Evolutionary conservation across 2,888 invertebrate genomes (phyloP).

Genomic region (Drosophila acutilabella): DNA sequence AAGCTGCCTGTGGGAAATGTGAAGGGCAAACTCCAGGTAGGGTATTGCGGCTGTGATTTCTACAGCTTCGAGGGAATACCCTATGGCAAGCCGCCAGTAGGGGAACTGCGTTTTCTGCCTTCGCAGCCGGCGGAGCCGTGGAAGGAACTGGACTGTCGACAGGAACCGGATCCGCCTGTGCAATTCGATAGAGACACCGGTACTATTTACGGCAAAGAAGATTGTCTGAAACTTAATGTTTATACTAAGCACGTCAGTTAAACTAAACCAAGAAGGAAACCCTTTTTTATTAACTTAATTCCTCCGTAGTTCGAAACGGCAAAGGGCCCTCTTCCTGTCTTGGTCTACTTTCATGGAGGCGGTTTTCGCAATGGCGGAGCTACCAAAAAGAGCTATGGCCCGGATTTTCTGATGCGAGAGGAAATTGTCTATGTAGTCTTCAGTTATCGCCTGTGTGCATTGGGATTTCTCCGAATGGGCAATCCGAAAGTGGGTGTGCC

Average conservation of each 20-base stretch:
- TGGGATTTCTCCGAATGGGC: constrained; percentile 85
- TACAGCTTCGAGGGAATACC: constrained; percentile 81
- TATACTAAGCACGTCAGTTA: constrained; percentile 65
- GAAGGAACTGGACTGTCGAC: constrained; percentile 70
- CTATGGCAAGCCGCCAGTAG: constrained; percentile 76
- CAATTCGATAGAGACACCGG: constrained; percentile 64
- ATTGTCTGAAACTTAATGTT: constrained; percentile 79
- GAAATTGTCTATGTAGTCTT: constrained; percentile 85
- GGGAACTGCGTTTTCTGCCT: constrained; percentile 69
- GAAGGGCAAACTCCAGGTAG: constrained; percentile 64
- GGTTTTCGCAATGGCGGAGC: constrained; percentile 85
- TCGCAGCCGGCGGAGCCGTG: constrained; percentile 83
- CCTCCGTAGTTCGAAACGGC: constrained; percentile 48
- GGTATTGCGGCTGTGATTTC: constrained; percentile 65
- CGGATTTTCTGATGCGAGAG: constrained; percentile 85
- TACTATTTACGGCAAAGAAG: constrained; percentile 68
- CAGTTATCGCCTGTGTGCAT: constrained; percentile 85
- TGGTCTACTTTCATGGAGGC: constrained; percentile 86
- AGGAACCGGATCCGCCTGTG: constrained; percentile 49
- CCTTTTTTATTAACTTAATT: no score
- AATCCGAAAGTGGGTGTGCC: constrained; percentile 85
- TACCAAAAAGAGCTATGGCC: constrained; percentile 79
- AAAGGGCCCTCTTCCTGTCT: constrained; percentile 75
- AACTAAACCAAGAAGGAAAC: not conserved
- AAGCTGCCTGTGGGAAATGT: constrained; percentile 70